A percentile compares a stretch with the other conserved stretches of the same genome.
phyloP scores from a whole-genome alignment of 2,113 vertebrate genomes.

The Myxocyprinus asiaticus region DNA sequence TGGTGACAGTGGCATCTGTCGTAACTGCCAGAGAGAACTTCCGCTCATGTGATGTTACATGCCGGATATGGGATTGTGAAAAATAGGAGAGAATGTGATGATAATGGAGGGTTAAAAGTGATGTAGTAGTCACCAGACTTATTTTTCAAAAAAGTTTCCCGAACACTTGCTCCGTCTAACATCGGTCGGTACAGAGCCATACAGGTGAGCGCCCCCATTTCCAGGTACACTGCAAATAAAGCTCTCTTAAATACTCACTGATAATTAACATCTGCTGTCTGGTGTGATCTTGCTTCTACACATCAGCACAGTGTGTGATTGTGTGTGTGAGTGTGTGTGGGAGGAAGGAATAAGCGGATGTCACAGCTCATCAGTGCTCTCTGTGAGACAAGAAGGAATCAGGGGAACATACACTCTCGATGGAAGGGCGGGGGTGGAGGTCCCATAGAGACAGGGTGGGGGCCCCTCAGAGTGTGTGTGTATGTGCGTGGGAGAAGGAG shows the following conservation, averaged over 20 bases:
- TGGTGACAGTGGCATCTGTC: constrained; percentile 78
- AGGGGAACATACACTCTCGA: constrained; percentile 31
- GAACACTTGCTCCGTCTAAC: too few species aligned
- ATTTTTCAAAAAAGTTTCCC: too few species aligned
- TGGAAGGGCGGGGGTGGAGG: constrained; percentile 32
- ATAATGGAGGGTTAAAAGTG: background rate
- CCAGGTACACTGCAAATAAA: constrained; percentile 32
- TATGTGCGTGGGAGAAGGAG: constrained; percentile 23
- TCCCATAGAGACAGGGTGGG: constrained; percentile 33
- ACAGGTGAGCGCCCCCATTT: constrained; percentile 8
- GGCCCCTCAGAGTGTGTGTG: constrained; percentile 30
- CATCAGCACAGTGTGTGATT: constrained; percentile 35
- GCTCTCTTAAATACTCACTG: constrained; percentile 32
- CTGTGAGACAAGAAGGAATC: constrained; percentile 35
- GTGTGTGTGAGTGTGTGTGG: constrained; percentile 35
- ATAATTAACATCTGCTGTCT: constrained; percentile 55
- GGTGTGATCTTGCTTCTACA: constrained; percentile 44
- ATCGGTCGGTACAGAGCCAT: background rate
- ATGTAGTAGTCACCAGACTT: too few species aligned
- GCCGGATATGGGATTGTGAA: background rate
- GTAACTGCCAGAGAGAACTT: constrained; percentile 66
- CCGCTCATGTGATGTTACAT: constrained; percentile 19
- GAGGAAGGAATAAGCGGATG: constrained; percentile 45
- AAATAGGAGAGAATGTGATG: background rate
- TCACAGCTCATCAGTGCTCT: constrained; percentile 53